Evolutionary conservation across 2,888 invertebrate genomes (phyloP).

Genomic region (Acrobasis repandana): DNA sequence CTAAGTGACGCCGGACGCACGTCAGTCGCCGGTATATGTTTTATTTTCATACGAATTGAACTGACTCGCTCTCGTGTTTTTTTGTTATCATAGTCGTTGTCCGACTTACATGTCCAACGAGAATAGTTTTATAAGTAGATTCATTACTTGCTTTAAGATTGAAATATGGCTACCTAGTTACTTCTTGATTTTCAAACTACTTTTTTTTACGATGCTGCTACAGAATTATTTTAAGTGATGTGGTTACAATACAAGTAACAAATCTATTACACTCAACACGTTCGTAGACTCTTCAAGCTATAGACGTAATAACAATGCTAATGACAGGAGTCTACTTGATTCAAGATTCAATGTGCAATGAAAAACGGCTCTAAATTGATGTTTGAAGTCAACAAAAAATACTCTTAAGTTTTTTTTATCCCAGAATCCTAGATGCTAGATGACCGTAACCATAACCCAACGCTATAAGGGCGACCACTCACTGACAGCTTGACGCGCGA

Average conservation of each 20-base stretch:
- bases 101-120: constrained; percentile 64
- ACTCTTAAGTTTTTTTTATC: constrained; percentile 32
- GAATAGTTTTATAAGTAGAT: constrained; percentile 50
- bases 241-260: no score
- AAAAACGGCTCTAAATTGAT: no score
- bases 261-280: no score
- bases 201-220: no score
- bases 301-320: no score
- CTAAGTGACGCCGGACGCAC: constrained; percentile 83
- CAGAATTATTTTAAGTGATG: no score
- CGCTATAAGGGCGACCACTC: constrained; percentile 63
- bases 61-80: constrained; percentile 66
- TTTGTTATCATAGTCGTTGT: constrained; percentile 77
- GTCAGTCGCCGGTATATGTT: constrained; percentile 75
- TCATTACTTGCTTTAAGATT: background rate
- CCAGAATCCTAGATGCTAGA: constrained; percentile 33
- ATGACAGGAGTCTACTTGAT: no score
- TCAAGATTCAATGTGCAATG: no score
- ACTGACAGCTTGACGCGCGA: constrained; percentile 53
- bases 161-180: no score
- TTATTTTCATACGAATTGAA: constrained; percentile 79
- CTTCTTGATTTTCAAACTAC: no score
- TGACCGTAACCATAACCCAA: constrained; percentile 33
- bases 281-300: no score
- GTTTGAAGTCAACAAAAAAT: no score